Percentiles rank a stretch among this genome's conserved stretches.
These are phyloP conservation scores for Chrysolina oricalcia DNA, from an alignment of 2,888 invertebrate species.

Conservation along the genomic window DNA sequence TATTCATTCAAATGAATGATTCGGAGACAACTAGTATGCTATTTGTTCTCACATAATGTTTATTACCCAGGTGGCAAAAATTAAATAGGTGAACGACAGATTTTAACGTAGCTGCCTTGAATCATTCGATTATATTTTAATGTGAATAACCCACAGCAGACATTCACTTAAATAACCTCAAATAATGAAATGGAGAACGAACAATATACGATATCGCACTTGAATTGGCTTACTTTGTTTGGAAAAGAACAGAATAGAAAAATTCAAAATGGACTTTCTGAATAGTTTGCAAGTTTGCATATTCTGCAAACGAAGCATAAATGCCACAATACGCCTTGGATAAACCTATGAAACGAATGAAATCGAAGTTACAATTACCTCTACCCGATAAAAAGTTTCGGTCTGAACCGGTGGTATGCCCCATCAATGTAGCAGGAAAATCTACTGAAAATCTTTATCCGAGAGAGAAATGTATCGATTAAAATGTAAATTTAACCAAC, in stretches of 20 bases:
- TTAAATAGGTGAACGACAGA: too few species aligned
- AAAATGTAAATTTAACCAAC: constrained; percentile 61
- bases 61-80: too few species aligned
- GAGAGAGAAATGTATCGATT: constrained; percentile 62
- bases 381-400: constrained; percentile 59
- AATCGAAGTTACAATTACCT: constrained; percentile 59
- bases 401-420: constrained; percentile 48
- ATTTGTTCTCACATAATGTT: too few species aligned
- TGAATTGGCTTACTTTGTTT: too few species aligned
- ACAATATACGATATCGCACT: too few species aligned
- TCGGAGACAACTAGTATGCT: too few species aligned
- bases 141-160: too few species aligned
- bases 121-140: too few species aligned
- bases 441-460: constrained; percentile 62
- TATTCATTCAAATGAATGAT: too few species aligned
- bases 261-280: background rate
- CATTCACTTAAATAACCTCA: too few species aligned
- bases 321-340: constrained; percentile 46
- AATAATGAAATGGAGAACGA: too few species aligned
- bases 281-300: constrained; percentile 14
- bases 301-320: background rate
- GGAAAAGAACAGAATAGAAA: background rate
- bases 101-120: too few species aligned
- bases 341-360: constrained; percentile 61
- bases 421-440: constrained; percentile 59